phyloP scores from a whole-genome alignment of 2,888 invertebrate species.

The Drosophila mayaguana region DNA sequence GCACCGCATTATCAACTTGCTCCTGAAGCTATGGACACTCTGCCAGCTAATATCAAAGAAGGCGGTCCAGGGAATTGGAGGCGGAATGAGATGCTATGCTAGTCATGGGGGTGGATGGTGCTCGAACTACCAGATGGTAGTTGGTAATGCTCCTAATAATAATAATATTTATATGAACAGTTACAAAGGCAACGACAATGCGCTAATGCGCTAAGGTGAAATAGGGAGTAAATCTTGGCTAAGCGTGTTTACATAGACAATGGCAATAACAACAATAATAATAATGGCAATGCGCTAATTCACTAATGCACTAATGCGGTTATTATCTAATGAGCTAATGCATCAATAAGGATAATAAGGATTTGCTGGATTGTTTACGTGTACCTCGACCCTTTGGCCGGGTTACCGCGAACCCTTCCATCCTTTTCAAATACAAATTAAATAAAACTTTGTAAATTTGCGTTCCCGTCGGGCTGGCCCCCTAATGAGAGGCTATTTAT shows the following conservation, averaged over 20 bases:
- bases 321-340: not conserved
- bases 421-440: slow-evolving; percentile 24
- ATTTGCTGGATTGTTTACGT: too few relatives aligned
- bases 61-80: not conserved
- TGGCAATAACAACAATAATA: too few relatives aligned
- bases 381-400: not conserved
- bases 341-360: too few relatives aligned
- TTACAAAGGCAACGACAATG: not conserved
- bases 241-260: too few relatives aligned
- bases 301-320: not conserved
- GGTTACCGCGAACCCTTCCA: not conserved
- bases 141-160: not conserved
- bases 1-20: not conserved
- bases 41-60: not conserved
- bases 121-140: not conserved
- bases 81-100: not conserved
- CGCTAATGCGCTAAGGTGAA: not conserved
- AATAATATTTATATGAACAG: not conserved
- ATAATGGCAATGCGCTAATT: not conserved
- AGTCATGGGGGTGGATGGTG: not conserved
- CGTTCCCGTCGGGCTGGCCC: not conserved
- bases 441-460: slow-evolving; percentile 33
- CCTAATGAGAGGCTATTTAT: slow-evolving; percentile 11
- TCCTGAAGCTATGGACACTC: not conserved
- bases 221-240: too few relatives aligned